phyloP scores from a whole-genome alignment of 2,113 vertebrate genomes.

The Chiloscyllium plagiosum region DNA sequence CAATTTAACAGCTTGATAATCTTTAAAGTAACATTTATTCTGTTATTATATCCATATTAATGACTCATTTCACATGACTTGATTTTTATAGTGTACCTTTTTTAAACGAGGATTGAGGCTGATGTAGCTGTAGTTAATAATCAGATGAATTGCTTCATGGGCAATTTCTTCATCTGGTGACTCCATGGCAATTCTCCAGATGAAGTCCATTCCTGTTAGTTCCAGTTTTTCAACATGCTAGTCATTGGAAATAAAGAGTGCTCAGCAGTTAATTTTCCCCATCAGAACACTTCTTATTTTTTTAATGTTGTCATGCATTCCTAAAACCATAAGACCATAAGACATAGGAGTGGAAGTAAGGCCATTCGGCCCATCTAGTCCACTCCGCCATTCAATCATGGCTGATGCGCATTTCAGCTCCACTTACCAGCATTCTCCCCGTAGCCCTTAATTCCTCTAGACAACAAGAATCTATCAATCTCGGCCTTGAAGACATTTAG shows the following conservation, averaged over 20 bases:
- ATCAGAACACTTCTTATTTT: not conserved
- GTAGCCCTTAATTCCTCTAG: too few species aligned
- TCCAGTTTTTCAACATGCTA: conserved; percentile 96
- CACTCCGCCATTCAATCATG: too few species aligned
- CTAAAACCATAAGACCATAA: too few species aligned
- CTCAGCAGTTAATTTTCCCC: conserved; percentile 5
- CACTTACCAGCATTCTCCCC: too few species aligned
- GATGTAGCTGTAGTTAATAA: conserved; percentile 97
- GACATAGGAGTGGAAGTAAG: too few species aligned
- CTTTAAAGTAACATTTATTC: not conserved
- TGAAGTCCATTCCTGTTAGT: conserved; percentile 96
- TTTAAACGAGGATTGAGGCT: conserved; percentile 95
- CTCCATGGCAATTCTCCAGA: conserved; percentile 99
- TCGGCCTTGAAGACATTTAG: too few species aligned
- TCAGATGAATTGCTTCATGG: conserved; percentile 94
- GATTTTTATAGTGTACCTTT: conserved; percentile 64
- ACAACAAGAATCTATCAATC: too few species aligned
- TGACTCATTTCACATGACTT: not conserved
- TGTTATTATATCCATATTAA: not conserved
- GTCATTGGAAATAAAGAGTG: conserved; percentile 42
- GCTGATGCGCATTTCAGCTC: too few species aligned
- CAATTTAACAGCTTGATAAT: too few species aligned
- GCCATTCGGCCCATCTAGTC: too few species aligned
- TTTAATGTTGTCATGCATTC: not conserved
- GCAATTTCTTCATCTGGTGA: conserved; percentile 98